phyloP scores from a whole-genome alignment of 2,113 vertebrate genomes.

The Siniperca knerii region DNA sequence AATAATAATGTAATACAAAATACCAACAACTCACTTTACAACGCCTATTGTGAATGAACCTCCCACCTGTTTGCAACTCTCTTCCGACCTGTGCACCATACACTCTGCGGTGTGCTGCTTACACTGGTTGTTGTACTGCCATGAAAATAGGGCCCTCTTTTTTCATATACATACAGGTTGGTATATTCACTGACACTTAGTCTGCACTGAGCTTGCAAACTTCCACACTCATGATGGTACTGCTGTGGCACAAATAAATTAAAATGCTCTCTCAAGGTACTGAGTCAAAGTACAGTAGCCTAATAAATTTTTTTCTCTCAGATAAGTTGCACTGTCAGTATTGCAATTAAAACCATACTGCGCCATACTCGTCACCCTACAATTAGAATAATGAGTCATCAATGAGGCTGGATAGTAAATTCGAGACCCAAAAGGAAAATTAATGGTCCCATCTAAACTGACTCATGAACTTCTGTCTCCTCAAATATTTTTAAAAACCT shows the following conservation, averaged over 20 bases:
- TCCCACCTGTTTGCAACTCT: not conserved
- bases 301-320: slow-evolving; percentile 61
- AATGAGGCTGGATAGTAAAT: slow-evolving; percentile 44
- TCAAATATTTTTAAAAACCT: slow-evolving; percentile 37
- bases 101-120: too few species aligned
- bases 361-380: slow-evolving; percentile 58
- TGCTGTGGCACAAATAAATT: slow-evolving; percentile 31
- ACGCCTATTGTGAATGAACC: not conserved
- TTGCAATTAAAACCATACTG: slow-evolving; percentile 61
- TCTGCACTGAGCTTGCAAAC: slow-evolving; percentile 6
- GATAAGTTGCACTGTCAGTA: slow-evolving; percentile 47
- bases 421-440: slow-evolving; percentile 54
- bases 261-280: slow-evolving; percentile 25
- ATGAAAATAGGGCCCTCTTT: not conserved
- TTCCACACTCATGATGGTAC: not conserved
- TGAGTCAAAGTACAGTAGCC: slow-evolving; percentile 51
- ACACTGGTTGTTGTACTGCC: too few species aligned
- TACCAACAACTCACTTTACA: not conserved
- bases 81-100: not conserved
- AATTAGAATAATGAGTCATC: slow-evolving; percentile 69
- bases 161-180: not conserved
- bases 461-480: slow-evolving; percentile 38
- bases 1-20: not conserved
- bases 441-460: slow-evolving; percentile 50
- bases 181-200: too few species aligned